Evolutionary conservation across 1,140 invertebrate species (phyloP).

Genomic region (Drosophila aff.): DNA sequence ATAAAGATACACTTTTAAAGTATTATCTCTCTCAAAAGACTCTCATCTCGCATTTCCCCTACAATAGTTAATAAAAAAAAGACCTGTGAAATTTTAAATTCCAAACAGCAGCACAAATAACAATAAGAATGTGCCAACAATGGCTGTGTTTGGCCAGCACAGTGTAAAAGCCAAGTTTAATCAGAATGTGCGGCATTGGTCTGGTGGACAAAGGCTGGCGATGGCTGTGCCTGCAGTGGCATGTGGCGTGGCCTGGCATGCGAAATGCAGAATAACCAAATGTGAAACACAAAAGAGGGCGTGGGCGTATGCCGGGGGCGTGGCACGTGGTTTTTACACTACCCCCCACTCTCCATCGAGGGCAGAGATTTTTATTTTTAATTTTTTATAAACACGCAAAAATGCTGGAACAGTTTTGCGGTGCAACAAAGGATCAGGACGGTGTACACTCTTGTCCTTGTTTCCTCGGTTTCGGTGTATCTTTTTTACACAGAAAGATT

Average conservation of each 20-base stretch:
- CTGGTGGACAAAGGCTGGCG: constrained; percentile 13
- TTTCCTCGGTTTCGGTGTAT: background rate
- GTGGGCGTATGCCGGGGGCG: constrained; percentile 10
- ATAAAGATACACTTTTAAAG: background rate
- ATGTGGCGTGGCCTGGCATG: constrained; percentile 15
- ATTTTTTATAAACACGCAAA: constrained; percentile 81
- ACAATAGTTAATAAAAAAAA: constrained; percentile 1
- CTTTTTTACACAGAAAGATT: background rate
- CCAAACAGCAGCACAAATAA: constrained; percentile 26
- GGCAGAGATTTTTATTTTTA: constrained; percentile 65
- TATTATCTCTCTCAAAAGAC: background rate
- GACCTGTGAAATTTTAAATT: constrained; percentile 35
- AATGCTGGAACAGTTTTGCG: constrained; percentile 63
- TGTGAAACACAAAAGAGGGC: constrained; percentile 5
- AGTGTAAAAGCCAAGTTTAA: constrained; percentile 79
- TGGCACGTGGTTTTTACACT: constrained; percentile 21
- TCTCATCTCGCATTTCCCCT: too few relatives aligned
- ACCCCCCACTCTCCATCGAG: background rate
- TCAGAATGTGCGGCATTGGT: constrained; percentile 63
- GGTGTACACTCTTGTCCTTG: background rate
- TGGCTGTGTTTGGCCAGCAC: constrained; percentile 47
- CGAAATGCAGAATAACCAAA: constrained; percentile 14
- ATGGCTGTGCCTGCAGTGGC: constrained; percentile 16
- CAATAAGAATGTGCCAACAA: constrained; percentile 44
- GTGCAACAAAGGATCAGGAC: constrained; percentile 35